Evolutionary conservation across 2,113 vertebrate genomes (phyloP).

Genomic region (Cercopithecus mona): DNA sequence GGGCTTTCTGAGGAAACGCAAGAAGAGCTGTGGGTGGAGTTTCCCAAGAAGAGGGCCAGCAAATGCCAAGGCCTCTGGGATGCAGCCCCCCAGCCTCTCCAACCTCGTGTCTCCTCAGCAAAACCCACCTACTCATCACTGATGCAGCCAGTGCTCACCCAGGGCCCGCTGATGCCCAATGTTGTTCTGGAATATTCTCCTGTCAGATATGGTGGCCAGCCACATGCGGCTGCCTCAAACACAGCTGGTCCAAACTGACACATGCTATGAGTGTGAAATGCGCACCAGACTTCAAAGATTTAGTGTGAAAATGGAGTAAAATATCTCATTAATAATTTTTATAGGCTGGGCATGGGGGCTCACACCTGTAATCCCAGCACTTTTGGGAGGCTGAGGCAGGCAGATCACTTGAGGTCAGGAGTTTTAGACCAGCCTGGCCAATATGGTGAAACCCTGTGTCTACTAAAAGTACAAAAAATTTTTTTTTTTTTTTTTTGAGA

Average conservation of each 20-base stretch:
- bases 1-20: background rate
- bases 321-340: background rate
- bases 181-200: background rate
- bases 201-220: background rate
- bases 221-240: background rate
- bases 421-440: background rate
- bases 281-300: background rate
- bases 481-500: too few species aligned
- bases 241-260: background rate
- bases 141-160: too few species aligned
- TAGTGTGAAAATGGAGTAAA: background rate
- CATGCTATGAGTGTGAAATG: background rate
- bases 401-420: background rate
- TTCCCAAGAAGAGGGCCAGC: background rate
- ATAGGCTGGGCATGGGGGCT: background rate
- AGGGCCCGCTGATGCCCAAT: background rate
- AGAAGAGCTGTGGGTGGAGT: background rate
- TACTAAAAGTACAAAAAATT: too few species aligned
- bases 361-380: background rate
- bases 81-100: fast-evolving
- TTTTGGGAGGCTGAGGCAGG: background rate
- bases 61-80: too few species aligned
- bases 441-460: too few species aligned
- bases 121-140: fast-evolving
- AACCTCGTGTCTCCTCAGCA: fast-evolving